Conservation (phyloP, 92 coral and sea anemone genomes). For the Phymanthus crucifer region DNA sequence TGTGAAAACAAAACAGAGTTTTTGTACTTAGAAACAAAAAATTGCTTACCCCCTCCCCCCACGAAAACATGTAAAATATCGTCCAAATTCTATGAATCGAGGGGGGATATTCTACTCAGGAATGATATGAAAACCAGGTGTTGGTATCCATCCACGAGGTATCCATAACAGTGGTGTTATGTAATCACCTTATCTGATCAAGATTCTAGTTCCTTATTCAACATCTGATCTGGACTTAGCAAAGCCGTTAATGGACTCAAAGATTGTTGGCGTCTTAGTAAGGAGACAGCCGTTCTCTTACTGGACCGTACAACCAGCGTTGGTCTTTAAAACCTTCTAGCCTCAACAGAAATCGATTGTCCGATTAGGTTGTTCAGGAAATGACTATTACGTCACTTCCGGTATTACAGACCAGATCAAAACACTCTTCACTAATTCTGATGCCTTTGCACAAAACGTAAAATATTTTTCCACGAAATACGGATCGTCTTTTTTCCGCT, state of each 20-base stretch:
- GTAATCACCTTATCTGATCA: not conserved
- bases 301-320: not conserved
- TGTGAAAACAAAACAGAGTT: not conserved
- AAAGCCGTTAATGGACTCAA: constrained; percentile 1
- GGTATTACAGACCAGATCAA: not conserved
- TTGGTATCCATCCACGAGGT: not conserved
- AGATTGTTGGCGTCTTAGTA: not conserved
- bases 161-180: not conserved
- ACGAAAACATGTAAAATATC: not conserved
- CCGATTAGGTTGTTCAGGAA: not conserved
- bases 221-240: not conserved
- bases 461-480: not conserved
- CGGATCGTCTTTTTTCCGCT: not conserved
- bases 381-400: constrained; percentile 4
- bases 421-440: not conserved
- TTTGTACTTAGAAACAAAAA: too few species aligned
- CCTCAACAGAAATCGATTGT: not conserved
- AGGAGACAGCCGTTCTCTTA: not conserved
- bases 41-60: not conserved
- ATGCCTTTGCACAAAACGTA: not conserved
- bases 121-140: not conserved
- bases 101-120: not conserved
- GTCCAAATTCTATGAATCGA: not conserved
- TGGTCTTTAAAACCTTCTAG: not conserved
- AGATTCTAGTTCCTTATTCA: not conserved